Conservation (phyloP, 2,888 invertebrate species). For the Lepidonotus clava region DNA sequence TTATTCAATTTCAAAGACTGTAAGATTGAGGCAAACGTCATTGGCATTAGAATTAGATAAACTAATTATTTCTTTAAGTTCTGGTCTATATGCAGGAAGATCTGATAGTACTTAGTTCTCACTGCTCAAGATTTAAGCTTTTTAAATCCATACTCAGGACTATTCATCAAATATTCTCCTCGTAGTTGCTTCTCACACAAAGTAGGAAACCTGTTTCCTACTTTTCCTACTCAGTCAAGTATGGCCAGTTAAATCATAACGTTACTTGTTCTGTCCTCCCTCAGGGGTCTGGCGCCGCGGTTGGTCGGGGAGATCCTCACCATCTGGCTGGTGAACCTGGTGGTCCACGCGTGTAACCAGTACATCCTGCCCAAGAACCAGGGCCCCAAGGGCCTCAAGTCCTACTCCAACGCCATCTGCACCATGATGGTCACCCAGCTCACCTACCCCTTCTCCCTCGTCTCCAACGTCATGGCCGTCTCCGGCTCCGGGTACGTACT, state of each 20-base stretch:
- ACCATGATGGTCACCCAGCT: constrained; percentile 72
- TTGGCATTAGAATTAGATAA: too few relatives aligned
- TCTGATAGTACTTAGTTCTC: too few relatives aligned
- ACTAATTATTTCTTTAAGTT: too few relatives aligned
- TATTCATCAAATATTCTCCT: too few relatives aligned
- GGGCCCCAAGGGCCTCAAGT: constrained; percentile 64
- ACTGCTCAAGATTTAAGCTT: neutral
- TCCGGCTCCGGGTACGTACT: constrained; percentile 86
- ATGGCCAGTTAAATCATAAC: too few relatives aligned
- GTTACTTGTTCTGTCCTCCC: constrained; percentile 77
- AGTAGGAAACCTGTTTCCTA: too few relatives aligned
- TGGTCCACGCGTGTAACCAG: constrained; percentile 86
- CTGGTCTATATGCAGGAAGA: too few relatives aligned
- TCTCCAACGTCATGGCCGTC: constrained; percentile 94
- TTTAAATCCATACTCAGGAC: too few relatives aligned
- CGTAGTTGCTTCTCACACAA: neutral
- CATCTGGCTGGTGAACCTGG: constrained; percentile 87
- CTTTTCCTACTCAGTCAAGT: too few relatives aligned
- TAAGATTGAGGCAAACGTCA: too few relatives aligned
- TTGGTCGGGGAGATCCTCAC: constrained; percentile 91
- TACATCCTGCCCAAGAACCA: constrained; percentile 82
- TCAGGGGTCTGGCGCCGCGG: constrained; percentile 92
- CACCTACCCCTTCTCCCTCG: constrained; percentile 94
- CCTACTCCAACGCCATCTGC: constrained; percentile 83
- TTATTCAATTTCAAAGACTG: too few relatives aligned